A percentile compares a stretch with the other conserved stretches of the same genome.
Evolutionary conservation across 1,140 invertebrate genomes (phyloP).

Genomic region (Pseudobourletiella spinata): DNA sequence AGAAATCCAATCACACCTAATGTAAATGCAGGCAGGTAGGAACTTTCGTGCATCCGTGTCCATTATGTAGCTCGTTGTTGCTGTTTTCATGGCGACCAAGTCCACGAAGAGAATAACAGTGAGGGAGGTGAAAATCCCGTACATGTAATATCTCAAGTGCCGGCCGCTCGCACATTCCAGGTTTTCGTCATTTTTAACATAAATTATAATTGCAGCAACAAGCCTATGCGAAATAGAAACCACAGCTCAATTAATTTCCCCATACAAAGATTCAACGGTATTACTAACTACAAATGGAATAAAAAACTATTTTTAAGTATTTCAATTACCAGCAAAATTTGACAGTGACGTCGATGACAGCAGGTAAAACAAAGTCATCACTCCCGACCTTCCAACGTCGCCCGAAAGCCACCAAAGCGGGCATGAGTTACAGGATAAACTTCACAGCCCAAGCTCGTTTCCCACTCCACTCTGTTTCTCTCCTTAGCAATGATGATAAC

Average conservation of each 20-base stretch:
- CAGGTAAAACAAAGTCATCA: conserved; percentile 49
- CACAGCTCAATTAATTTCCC: no score
- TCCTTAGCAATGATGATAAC: no score
- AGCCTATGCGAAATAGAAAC: conserved; percentile 16
- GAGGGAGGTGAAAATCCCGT: conserved; percentile 37
- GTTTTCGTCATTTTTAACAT: conserved; percentile 22
- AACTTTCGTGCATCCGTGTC: conserved; percentile 38
- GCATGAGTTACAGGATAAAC: no score
- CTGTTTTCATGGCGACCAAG: conserved; percentile 37
- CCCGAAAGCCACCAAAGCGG: conserved; percentile 49
- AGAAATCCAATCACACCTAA: no score
- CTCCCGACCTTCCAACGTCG: conserved; percentile 46
- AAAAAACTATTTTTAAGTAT: no score
- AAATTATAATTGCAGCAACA: conserved; percentile 22
- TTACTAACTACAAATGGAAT: no score
- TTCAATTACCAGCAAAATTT: conserved; percentile 47
- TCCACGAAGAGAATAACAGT: conserved; percentile 38
- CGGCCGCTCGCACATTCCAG: conserved; percentile 28
- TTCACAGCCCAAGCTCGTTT: no score
- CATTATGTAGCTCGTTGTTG: conserved; percentile 42
- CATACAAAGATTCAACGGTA: no score
- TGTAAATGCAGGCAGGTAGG: conserved; percentile 41
- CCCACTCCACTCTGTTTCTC: no score
- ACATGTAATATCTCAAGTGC: conserved; percentile 33
- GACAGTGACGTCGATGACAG: conserved; percentile 43